A percentile compares a stretch with the other conserved stretches of the same genome.
These are phyloP conservation scores for Chouioia cunea DNA, from an alignment of 2,888 invertebrate species.

Conservation along the genomic window DNA sequence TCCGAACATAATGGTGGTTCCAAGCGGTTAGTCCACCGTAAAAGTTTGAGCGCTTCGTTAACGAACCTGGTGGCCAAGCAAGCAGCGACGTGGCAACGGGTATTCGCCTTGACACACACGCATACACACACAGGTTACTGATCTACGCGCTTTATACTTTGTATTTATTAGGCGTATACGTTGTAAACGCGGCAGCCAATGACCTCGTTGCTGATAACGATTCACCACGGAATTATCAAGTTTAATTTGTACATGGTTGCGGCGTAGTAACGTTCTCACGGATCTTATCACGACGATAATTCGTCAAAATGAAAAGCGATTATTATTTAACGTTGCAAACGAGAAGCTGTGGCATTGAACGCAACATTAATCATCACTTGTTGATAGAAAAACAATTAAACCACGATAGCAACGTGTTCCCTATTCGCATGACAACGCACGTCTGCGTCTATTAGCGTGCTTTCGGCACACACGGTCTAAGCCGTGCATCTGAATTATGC, in stretches of 20 bases:
- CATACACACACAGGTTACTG: slow-evolving; percentile 28
- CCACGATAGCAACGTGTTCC: neutral
- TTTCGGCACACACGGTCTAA: neutral
- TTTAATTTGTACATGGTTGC: too few relatives aligned
- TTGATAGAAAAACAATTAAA: slow-evolving; percentile 3
- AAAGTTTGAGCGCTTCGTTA: slow-evolving; percentile 21
- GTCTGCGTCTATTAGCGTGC: neutral
- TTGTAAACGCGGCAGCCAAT: too few relatives aligned
- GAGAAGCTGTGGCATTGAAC: too few relatives aligned
- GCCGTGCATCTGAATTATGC: neutral
- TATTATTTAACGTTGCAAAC: too few relatives aligned
- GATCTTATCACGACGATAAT: too few relatives aligned
- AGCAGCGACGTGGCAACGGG: neutral
- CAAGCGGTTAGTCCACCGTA: neutral
- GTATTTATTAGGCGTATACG: too few relatives aligned
- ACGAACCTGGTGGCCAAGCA: slow-evolving; percentile 35
- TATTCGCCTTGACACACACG: slow-evolving; percentile 43
- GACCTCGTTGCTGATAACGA: slow-evolving; percentile 10
- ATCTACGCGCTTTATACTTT: slow-evolving; percentile 1
- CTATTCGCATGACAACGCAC: slow-evolving; percentile 14
- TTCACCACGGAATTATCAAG: slow-evolving; percentile 19
- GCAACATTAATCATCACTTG: slow-evolving; percentile 13
- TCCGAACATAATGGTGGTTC: neutral
- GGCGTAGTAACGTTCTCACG: too few relatives aligned
- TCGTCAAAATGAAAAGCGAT: too few relatives aligned